Conservation (phyloP, 2,888 invertebrate genomes). For the Xestobium rufovillosum region DNA sequence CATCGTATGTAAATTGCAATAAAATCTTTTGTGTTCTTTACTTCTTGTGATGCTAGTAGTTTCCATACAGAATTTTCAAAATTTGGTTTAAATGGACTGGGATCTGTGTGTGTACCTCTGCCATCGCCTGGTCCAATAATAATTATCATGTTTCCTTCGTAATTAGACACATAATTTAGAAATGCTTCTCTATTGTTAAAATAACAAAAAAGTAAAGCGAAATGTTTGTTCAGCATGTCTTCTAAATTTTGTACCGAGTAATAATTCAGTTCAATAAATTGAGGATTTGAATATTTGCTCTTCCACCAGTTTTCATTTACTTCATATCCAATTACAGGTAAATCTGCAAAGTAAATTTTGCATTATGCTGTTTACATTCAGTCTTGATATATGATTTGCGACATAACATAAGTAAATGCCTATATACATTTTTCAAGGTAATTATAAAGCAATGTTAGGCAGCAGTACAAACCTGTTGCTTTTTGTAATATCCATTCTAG, state of each 20-base stretch:
- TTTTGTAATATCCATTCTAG: conserved; percentile 73
- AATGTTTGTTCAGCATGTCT: conserved; percentile 33
- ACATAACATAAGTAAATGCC: conserved; percentile 1
- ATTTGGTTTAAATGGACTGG: conserved; percentile 56
- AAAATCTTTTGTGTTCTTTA: conserved; percentile 56
- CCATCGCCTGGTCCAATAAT: conserved; percentile 65
- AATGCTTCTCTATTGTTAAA: conserved; percentile 70
- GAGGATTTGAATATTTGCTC: conserved; percentile 64
- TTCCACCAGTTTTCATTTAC: conserved; percentile 76
- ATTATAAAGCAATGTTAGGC: too few relatives aligned
- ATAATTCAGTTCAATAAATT: conserved; percentile 59
- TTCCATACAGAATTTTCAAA: conserved; percentile 48
- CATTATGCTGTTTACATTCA: too few relatives aligned
- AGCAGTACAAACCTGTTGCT: too few relatives aligned
- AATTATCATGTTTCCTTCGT: conserved; percentile 57
- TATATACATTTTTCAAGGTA: conserved; percentile 2
- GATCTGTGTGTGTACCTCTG: conserved; percentile 60
- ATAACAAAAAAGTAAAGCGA: conserved; percentile 71
- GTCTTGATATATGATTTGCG: not conserved
- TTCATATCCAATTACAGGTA: conserved; percentile 60
- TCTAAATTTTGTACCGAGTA: conserved; percentile 38
- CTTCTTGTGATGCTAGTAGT: conserved; percentile 50
- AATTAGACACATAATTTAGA: conserved; percentile 56
- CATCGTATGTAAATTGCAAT: conserved; percentile 61
- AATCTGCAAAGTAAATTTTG: conserved; percentile 27